phyloP scores from a whole-genome alignment of 2,797 vertebrate genomes.

The Spondyliosoma cantharus region DNA sequence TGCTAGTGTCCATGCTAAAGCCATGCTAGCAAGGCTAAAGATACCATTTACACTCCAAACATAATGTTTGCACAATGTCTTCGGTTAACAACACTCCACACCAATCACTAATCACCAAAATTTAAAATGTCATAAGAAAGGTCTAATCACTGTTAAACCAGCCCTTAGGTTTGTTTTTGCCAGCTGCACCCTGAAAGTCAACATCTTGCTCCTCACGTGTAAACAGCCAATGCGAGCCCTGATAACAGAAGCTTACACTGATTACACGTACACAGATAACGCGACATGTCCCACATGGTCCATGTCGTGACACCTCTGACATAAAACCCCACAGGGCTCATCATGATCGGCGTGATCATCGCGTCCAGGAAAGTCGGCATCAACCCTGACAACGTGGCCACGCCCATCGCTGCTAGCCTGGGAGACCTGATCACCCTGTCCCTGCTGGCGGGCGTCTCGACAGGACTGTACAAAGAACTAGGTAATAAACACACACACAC shows the following conservation, averaged over 20 bases:
- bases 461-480: constrained; percentile 93
- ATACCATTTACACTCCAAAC: background rate
- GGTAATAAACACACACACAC: constrained; percentile 79
- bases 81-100: background rate
- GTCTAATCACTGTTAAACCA: background rate
- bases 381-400: constrained; percentile 98
- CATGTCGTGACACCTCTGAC: constrained; percentile 14
- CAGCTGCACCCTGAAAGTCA: background rate
- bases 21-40: background rate
- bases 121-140: background rate
- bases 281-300: background rate
- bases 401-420: constrained; percentile 96
- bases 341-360: constrained; percentile 98
- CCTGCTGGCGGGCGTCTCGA: constrained; percentile 95
- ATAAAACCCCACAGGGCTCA: constrained; percentile 86
- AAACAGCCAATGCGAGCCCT: background rate
- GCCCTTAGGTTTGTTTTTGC: background rate
- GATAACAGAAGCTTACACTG: background rate
- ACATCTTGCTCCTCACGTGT: background rate
- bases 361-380: constrained; percentile 96
- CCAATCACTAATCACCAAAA: too few relatives aligned
- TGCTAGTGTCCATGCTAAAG: background rate
- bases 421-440: constrained; percentile 98
- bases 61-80: background rate
- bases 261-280: background rate